Evolutionary conservation across 35 echinoderm and acorn worm genomes (phyloP), one percentile per base, ranked within the genome.

Genomic region (Ophioderma brevispina): DNA sequence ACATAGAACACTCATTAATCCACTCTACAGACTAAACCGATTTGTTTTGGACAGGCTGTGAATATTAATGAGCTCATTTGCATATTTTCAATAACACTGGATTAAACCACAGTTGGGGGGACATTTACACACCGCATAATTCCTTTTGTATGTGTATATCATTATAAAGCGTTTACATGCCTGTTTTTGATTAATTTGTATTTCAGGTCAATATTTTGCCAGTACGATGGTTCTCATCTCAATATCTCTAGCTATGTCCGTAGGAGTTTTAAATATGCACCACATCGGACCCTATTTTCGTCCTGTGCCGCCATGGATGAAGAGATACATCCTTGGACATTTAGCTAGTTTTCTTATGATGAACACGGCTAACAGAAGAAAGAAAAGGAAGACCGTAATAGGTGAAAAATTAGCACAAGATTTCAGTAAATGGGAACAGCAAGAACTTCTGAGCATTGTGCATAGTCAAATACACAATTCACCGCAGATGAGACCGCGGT

Each of bases 211-310:
- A 64, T 99, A 95, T 46, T 99, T 95, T 78, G 91, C 91, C 64
- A 89, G 90, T 43, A 99, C 97, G 0, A 99, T 99, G 97, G 97
- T 92, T 1, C 87, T 99, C 13, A 91, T 99, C 59, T 95, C 94
- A 15, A 83, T 91, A 18, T 99, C 97, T 32, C 76, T 99, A 40
- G 93, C 93, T 13, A 94, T 99, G 76, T 99, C 97, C 37, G 94
- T 95, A 1, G 87, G 46, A 36, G 91, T 99, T 19, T 76, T 99
- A 40, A 95, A 99, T 75, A 89, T 99, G 38, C 94, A 99, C 37
- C 90, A 95, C 64, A 84, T 86, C 8, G 89, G 94, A 18, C 91
- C 93, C 0, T 93, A 99, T 36, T 90, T 76, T n/a, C 70, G 78
- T 40, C 90, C 97, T 14, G 97, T 99, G 32, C 97, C 97, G 0